Conservation (phyloP, 1,140 invertebrate genomes). For the Heliconius eleuchia region DNA sequence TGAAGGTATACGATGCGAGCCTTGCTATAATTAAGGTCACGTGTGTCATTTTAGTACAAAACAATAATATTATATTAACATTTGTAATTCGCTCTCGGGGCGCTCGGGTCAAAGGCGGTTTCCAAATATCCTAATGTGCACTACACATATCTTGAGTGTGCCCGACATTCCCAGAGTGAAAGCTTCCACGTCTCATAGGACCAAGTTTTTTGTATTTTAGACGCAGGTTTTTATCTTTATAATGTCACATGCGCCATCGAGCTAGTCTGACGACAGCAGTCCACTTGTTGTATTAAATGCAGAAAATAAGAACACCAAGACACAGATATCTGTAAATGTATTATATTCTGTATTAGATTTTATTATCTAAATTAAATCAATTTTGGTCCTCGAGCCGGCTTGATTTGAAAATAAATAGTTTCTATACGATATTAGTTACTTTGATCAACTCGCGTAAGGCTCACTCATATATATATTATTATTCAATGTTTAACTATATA, state of each 20-base stretch:
- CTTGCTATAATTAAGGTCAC: constrained; percentile 4
- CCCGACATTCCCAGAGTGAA: constrained; percentile 5
- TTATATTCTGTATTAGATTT: too few relatives aligned
- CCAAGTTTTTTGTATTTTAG: constrained; percentile 43
- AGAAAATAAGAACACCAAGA: too few relatives aligned
- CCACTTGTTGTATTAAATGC: not conserved
- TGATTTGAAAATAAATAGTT: not conserved
- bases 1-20: not conserved
- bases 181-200: constrained; percentile 34
- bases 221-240: constrained; percentile 34
- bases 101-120: not conserved
- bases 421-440: not conserved
- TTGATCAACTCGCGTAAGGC: too few relatives aligned
- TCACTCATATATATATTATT: too few relatives aligned
- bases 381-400: not conserved
- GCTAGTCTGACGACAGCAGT: not conserved
- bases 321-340: too few relatives aligned
- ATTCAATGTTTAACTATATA: not conserved
- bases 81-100: constrained; percentile 9
- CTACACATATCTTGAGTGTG: not conserved
- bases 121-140: not conserved
- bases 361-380: not conserved
- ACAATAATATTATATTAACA: not conserved
- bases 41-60: constrained; percentile 5
- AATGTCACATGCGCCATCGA: constrained; percentile 9